Percentiles rank a stretch among this genome's conserved stretches.
Conservation (phyloP, 2,888 invertebrate species). For the Polyommatus icarus region DNA sequence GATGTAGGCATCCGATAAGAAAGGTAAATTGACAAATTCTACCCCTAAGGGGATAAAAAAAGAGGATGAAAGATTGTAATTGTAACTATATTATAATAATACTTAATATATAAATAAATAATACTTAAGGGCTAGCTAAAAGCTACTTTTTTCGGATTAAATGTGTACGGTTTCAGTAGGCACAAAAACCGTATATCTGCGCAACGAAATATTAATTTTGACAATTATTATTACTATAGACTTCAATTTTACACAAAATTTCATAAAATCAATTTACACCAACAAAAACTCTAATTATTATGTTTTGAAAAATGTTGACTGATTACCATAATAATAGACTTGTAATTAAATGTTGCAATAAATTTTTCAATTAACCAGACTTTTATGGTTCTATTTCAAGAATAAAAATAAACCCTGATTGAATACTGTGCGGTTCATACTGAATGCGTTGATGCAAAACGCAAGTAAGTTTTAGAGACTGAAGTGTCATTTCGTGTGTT, state of each 20-base stretch:
- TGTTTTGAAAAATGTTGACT: neutral
- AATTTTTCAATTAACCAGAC: conserved; percentile 33
- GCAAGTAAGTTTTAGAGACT: neutral
- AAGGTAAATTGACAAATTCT: too few relatives aligned
- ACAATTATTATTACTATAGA: too few relatives aligned
- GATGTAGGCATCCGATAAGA: too few relatives aligned
- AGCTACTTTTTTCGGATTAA: too few relatives aligned
- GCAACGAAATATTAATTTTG: too few relatives aligned
- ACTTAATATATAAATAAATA: too few relatives aligned
- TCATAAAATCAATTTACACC: neutral
- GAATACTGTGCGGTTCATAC: conserved; percentile 41
- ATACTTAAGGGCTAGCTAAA: too few relatives aligned
- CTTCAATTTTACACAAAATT: neutral
- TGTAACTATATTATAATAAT: too few relatives aligned
- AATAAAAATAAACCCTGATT: conserved; percentile 53
- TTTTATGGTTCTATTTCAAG: conserved; percentile 50
- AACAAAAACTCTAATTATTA: neutral
- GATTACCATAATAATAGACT: neutral
- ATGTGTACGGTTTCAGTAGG: too few relatives aligned
- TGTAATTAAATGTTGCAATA: conserved; percentile 24
- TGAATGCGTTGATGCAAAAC: neutral
- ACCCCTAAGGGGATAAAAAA: too few relatives aligned
- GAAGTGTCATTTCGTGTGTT: neutral
- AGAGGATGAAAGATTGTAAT: too few relatives aligned
- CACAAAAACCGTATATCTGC: too few relatives aligned